Base-by-base conservation (phyloP, 2,888 invertebrate genomes). In the Antheraea yamamai region DNA sequence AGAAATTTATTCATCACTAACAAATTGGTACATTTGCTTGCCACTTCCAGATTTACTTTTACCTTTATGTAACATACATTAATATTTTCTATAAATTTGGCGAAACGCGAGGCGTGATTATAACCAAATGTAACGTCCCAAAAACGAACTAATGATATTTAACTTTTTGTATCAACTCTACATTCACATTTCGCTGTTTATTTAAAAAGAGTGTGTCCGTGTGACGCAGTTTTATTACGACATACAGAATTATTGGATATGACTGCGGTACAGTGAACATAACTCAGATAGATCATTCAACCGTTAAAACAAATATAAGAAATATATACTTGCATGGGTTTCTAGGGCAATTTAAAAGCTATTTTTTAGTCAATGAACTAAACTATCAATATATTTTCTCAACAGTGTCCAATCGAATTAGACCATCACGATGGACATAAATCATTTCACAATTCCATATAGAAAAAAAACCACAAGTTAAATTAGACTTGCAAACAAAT, bases 11-110 rank as follows among this genome's bases (percentile, higher is more conserved):
- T 66, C 30, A 26, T 12, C 16, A 66, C 30, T 30, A 66, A 66
- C 26, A 66, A 70, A 39, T 70, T 70, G 20, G 70, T 70, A 35
- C n/a, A 39, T n/a, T 12, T 20, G 10, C 39, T 70, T 39, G 39
- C 3, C 39, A 70, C 70, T n/a, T 70, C 58, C 70, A 76, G 74
- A 71, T 75, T 39, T 39, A 70, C 39, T 70, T 39, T 70, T 70
- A 70, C 70, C 14, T 10, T 70, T 39, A 70, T 39, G n/a, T 39
- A 70, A 70, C n/a, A 18, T 7, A 6, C 39, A 70, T 70, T 70
- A 39, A 39, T 0, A 39, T 39, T 70, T 66, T n/a, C 20, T 23
- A 39, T 70, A 39, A 70, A 39, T 66, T 70, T 70, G 35, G 39
- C 70, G 70, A 70, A 70, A 70, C 39, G 39, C n/a, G 14, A 70